Base-by-base conservation (phyloP, 2,888 invertebrate genomes). In the Anaspis maculata region DNA sequence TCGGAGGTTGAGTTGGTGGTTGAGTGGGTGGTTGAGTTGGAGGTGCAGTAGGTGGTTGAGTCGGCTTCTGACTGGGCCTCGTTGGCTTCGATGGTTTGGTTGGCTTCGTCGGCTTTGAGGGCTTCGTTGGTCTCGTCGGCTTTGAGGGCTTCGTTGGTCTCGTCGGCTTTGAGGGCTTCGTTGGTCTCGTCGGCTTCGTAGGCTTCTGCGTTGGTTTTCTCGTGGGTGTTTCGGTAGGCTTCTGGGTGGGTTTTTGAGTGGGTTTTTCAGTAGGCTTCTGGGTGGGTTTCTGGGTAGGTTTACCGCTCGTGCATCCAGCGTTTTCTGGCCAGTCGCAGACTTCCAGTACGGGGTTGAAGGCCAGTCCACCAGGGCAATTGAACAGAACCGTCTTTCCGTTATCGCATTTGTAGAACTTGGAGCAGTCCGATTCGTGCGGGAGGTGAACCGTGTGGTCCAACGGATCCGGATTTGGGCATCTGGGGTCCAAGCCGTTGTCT, bases 321-420 rank as follows among this genome's bases (percentile, higher is more conserved):
- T 35, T 12, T 4, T 27, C 14, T 2, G 39, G 39, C 36, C 39
- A 39, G 14, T 39, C 36, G 24, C 39, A 37, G 3, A 32, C 30
- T 26, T 31, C 11, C 1, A 27, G 10, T n/a, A 13, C 25, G 2
- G 25, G 12, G 25, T 39, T 33, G 30, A 32, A 39, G 15, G 25
- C 15, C 2, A 37, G 23, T 2, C 15, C 15, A n/a, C 22, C 22
- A 3, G 37, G 37, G 11, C 37, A 39, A 7, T 6, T 22, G 2
- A 32, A n/a, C 13, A 19, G 14, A 9, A 40, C 27, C 28, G 28
- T 37, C 9, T 34, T 19, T n/a, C 41, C 36, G 22, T 41, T 21
- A 12, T 33, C 31, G 34, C 45, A 45, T 13, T 27, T 34, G 39
- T 41, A 24, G 24, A 24, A 24, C 11, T 24, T 24, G 7, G 6